Evolutionary conservation across 2,113 vertebrate genomes (phyloP), one percentile per base, ranked within the genome.

Genomic region (Vicugna pacos): DNA sequence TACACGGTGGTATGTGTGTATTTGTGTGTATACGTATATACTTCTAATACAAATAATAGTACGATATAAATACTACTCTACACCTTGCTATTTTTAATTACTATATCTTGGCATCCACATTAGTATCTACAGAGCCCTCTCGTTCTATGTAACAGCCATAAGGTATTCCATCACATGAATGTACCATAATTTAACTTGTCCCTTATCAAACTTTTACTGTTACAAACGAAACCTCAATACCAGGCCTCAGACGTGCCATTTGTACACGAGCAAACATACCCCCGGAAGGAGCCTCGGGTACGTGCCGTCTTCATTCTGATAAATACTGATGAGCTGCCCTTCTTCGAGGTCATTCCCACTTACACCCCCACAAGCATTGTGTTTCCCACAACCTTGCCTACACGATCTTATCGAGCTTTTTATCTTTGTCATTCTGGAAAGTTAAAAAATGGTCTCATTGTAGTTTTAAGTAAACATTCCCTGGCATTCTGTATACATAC

Each of bases 21-120:
- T 4, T 10, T 22, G 9, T n/a, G 30, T 35, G 20, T 6, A 32
- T n/a, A 32, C 0, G 28, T 42, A 35, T 2, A 22, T n/a, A 48
- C 62, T 35, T 83, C 13, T 50, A 70, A 64, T 22, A 80, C 54
- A 87, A 86, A 67, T 12, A 38, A 65, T 4, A 92, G 30, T 16
- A 82, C 38, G 50, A 24, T 50, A 32, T 64, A 81, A 28, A 89
- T 2, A 46, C 48, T 42, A 14, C 48, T 56, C 62, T 60, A 62
- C 17, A 81, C 62, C 28, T 79, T 90, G 91, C 64, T 83, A 42
- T 80, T 93, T 87, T 72, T 35, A 79, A 48, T 50, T 56, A 89
- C 65, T 13, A 6, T 28, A 38, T 64, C 60, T 76, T 56, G 24
- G 62, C 38, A 65, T 52, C 42, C 48, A 3, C 58, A 24, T 83